Conservation (phyloP, 2,888 invertebrate genomes). For the Cephalotes varians region DNA sequence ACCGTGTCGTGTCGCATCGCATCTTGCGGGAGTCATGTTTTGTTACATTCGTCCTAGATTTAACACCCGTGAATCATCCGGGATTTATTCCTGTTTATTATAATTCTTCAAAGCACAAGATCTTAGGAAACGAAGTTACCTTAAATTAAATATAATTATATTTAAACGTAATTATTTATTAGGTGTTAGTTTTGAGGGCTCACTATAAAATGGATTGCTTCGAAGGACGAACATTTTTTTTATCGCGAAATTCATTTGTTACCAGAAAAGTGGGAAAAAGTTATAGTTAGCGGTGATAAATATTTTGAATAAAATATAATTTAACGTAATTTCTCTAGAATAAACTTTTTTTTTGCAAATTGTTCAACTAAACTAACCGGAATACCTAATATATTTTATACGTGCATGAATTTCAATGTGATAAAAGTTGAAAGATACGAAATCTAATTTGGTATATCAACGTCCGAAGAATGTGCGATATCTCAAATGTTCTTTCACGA, state of each 20-base stretch:
- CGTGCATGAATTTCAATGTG: not conserved
- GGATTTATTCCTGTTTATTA: not conserved
- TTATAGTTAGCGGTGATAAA: too few relatives aligned
- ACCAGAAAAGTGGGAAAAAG: too few relatives aligned
- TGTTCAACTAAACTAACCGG: too few relatives aligned
- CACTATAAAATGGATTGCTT: too few relatives aligned
- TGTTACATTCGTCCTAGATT: not conserved
- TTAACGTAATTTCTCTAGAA: too few relatives aligned
- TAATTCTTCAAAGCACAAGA: not conserved
- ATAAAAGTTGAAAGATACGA: not conserved
- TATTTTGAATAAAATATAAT: too few relatives aligned
- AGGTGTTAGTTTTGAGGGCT: too few relatives aligned
- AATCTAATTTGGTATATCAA: not conserved
- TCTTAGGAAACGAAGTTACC: not conserved
- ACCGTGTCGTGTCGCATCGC: conserved; percentile 31
- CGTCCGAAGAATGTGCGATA: not conserved
- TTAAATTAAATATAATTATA: not conserved
- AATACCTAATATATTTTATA: too few relatives aligned
- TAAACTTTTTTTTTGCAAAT: too few relatives aligned
- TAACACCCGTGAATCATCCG: not conserved
- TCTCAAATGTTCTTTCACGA: not conserved
- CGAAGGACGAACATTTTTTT: too few relatives aligned
- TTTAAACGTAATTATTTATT: too few relatives aligned
- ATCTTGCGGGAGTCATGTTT: conserved; percentile 4
- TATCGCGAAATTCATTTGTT: too few relatives aligned